Percentiles rank a stretch among this genome's conserved stretches.
Evolutionary conservation across 2,888 invertebrate species (phyloP).

Genomic region (Thereva unica): DNA sequence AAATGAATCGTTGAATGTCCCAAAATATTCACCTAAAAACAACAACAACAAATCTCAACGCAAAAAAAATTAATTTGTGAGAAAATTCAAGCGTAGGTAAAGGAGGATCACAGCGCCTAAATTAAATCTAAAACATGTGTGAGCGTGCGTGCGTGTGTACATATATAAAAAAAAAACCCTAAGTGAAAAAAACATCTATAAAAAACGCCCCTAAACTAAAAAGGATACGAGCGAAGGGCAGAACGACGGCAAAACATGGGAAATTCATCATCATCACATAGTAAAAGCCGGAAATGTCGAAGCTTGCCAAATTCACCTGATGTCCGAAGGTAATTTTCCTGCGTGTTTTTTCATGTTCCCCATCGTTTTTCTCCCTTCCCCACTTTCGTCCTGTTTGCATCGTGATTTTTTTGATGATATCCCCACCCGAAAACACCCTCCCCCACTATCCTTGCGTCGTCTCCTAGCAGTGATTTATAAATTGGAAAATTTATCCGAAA

Average conservation of each 20-base stretch:
- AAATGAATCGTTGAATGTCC: no score
- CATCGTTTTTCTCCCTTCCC: neutral
- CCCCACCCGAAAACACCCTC: neutral
- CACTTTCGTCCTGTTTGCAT: neutral
- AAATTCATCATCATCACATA: constrained; percentile 54
- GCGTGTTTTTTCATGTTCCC: neutral
- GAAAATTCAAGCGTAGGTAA: no score
- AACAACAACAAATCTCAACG: no score
- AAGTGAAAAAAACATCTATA: neutral
- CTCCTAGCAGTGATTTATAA: neutral
- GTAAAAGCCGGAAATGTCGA: constrained; percentile 59
- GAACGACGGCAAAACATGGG: constrained; percentile 49
- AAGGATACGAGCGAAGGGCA: constrained; percentile 8
- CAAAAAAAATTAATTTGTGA: no score
- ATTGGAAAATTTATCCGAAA: neutral
- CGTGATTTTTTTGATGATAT: neutral
- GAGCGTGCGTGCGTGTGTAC: no score
- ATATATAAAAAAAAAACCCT: no score
- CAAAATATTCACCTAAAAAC: no score
- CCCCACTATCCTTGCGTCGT: neutral
- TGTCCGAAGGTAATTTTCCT: constrained; percentile 66
- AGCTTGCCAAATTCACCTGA: constrained; percentile 81
- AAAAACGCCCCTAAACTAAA: constrained; percentile 3
- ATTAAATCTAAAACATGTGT: no score
- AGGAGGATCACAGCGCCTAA: no score